A percentile compares a stretch with the other conserved stretches of the same genome.
Evolutionary conservation across 2,888 invertebrate species (phyloP).

Genomic region (Amorpha juglandis): DNA sequence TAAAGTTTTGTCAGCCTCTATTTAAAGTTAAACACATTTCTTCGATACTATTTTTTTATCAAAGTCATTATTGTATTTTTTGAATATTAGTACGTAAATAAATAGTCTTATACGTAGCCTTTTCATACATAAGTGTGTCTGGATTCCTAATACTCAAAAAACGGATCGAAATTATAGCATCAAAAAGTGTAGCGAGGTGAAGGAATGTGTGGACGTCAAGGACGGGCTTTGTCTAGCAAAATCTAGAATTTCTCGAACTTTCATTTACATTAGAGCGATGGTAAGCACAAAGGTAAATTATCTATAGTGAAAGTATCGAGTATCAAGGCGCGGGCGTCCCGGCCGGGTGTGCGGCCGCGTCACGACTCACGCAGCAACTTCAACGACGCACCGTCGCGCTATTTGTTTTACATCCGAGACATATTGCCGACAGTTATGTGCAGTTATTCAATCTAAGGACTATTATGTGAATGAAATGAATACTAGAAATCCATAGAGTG

Average conservation of each 20-base stretch:
- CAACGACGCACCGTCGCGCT: slow-evolving; percentile 47
- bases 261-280: slow-evolving; percentile 19
- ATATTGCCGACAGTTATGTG: slow-evolving; percentile 22
- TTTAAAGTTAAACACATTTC: too few species aligned
- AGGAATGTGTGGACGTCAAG: not conserved
- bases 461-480: not conserved
- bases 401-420: slow-evolving; percentile 47
- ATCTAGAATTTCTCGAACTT: slow-evolving; percentile 4
- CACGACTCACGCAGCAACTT: slow-evolving; percentile 59
- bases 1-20: too few species aligned
- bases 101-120: too few species aligned
- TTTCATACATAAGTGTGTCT: too few species aligned
- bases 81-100: too few species aligned
- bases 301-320: slow-evolving; percentile 21
- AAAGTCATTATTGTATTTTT: too few species aligned
- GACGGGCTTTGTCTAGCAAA: not conserved
- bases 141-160: too few species aligned
- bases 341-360: slow-evolving; percentile 51
- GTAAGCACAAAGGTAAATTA: slow-evolving; percentile 1
- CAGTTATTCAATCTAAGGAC: slow-evolving; percentile 18
- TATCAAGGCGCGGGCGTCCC: slow-evolving; percentile 33
- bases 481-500: too few species aligned
- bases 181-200: too few species aligned
- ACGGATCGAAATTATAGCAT: too few species aligned
- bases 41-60: too few species aligned